These are phyloP conservation scores for Drosophila sordidapex DNA, from an alignment of 2,888 invertebrate genomes.

Conservation along the genomic window DNA sequence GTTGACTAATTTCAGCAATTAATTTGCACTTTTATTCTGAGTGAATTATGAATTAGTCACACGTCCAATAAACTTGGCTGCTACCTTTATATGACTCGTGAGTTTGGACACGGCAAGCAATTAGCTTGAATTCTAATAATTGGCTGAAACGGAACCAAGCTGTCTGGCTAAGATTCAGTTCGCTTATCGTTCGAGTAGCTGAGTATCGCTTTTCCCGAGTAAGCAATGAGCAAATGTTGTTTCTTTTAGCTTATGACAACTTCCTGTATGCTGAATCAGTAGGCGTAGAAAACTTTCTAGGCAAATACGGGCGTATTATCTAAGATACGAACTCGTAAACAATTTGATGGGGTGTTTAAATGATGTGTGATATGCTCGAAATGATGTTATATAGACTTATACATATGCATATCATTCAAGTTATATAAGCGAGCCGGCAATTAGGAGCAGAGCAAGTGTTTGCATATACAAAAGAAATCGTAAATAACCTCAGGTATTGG, in stretches of 20 bases:
- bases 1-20: conserved; percentile 8
- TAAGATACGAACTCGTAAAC: not conserved
- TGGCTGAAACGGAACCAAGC: conserved; percentile 34
- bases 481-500: conserved; percentile 50
- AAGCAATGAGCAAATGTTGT: conserved; percentile 16
- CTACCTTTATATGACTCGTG: conserved; percentile 11
- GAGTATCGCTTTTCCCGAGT: conserved; percentile 1
- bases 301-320: not conserved
- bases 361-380: conserved; percentile 53
- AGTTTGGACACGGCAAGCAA: conserved; percentile 1
- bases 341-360: conserved; percentile 21
- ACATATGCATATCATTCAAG: conserved; percentile 35
- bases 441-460: conserved; percentile 71
- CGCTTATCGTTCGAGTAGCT: conserved; percentile 45
- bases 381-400: conserved; percentile 7
- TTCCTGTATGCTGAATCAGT: conserved; percentile 49
- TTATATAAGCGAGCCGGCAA: conserved; percentile 60
- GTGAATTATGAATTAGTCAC: conserved; percentile 27
- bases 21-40: not conserved
- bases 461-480: conserved; percentile 63
- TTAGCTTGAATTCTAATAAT: not conserved
- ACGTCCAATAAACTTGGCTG: not conserved
- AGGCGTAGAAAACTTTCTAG: conserved; percentile 45
- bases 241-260: conserved; percentile 24
- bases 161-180: conserved; percentile 49